A percentile compares a stretch with the other conserved stretches of the same genome.
These are phyloP conservation scores for Nannoperca australis DNA, from an alignment of 2,797 vertebrate genomes.

Conservation along the genomic window DNA sequence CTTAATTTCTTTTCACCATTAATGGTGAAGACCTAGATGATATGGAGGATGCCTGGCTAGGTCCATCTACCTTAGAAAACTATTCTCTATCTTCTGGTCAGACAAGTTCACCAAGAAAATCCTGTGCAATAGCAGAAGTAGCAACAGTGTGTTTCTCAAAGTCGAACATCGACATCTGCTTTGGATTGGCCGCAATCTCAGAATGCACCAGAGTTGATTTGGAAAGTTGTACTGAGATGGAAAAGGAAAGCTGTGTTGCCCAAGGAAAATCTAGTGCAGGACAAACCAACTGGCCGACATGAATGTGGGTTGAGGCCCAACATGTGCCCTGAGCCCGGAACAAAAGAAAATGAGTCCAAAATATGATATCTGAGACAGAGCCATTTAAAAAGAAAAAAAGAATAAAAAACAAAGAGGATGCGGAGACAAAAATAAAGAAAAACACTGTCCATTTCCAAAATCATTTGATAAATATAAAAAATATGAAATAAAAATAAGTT, in stretches of 20 bases:
- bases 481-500: constrained; percentile 44
- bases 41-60: background rate
- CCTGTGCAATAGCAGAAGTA: background rate
- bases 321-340: constrained; percentile 5
- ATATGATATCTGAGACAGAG: constrained; percentile 18
- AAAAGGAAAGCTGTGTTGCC: constrained; percentile 3
- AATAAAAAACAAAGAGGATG: background rate
- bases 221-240: constrained; percentile 8
- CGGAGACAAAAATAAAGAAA: constrained; percentile 11
- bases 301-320: background rate
- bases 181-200: constrained; percentile 17
- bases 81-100: constrained; percentile 2
- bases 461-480: constrained; percentile 21
- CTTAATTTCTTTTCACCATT: too few relatives aligned
- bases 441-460: background rate
- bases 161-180: background rate
- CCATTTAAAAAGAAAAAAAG: constrained; percentile 2
- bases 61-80: background rate
- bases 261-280: constrained; percentile 17
- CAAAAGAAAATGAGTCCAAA: too few relatives aligned
- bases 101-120: constrained; percentile 11
- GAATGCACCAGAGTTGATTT: constrained; percentile 13
- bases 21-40: background rate
- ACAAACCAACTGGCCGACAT: constrained; percentile 11
- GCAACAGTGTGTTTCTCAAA: background rate